Evolutionary conservation across 2,888 invertebrate genomes (phyloP).

Genomic region (Lissocephala sabroskyi): DNA sequence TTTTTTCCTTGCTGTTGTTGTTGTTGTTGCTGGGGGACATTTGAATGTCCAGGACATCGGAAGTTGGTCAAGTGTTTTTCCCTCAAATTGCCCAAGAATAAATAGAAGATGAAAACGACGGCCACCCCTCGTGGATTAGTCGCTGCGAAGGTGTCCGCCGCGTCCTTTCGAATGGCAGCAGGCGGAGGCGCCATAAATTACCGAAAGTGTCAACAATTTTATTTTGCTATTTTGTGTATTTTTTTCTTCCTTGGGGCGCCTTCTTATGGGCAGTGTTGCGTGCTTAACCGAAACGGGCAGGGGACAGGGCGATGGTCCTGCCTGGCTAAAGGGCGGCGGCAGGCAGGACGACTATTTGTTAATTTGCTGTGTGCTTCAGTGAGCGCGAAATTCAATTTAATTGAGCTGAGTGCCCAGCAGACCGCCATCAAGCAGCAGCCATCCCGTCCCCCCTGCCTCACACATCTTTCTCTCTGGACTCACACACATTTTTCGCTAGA

Average conservation of each 20-base stretch:
- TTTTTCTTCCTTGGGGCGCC: constrained; percentile 4
- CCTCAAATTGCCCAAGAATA: constrained; percentile 53
- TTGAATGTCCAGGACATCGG: background rate
- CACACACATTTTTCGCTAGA: constrained; percentile 60
- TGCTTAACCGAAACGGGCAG: constrained; percentile 60
- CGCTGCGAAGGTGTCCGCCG: constrained; percentile 57
- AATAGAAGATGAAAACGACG: constrained; percentile 38
- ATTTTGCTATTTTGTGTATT: constrained; percentile 55
- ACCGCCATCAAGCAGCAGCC: constrained; percentile 5
- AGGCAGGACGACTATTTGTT: constrained; percentile 45
- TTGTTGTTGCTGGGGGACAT: constrained; percentile 17
- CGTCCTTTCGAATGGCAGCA: too few relatives aligned
- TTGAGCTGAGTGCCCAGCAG: constrained; percentile 61
- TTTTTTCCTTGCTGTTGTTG: constrained; percentile 15
- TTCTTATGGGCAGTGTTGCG: constrained; percentile 52
- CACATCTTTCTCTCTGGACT: constrained; percentile 9
- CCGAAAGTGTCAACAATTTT: constrained; percentile 69
- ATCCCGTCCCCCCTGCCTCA: background rate
- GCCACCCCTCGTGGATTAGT: constrained; percentile 59
- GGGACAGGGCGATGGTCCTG: background rate
- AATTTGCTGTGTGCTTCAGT: constrained; percentile 65
- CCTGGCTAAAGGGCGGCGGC: background rate
- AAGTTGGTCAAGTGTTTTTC: background rate
- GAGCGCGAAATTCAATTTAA: constrained; percentile 68
- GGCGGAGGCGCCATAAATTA: constrained; percentile 67